Percentiles rank a stretch among this genome's conserved stretches.
phyloP scores from a whole-genome alignment of 1,140 invertebrate species.

The Aphaenogaster rudis region DNA sequence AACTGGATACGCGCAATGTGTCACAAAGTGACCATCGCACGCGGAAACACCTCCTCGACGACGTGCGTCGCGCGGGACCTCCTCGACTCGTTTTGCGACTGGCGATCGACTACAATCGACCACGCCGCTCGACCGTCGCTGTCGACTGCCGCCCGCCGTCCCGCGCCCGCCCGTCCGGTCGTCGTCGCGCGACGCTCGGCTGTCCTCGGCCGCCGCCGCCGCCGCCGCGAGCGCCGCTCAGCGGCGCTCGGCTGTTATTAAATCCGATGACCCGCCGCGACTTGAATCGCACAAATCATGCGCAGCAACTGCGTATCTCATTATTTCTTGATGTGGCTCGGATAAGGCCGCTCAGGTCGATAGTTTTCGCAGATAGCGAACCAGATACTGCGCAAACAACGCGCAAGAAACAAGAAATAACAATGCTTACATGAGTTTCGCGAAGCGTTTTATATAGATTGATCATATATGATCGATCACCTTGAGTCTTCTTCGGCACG shows the following conservation, averaged over 20 bases:
- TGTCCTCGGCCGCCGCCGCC: not conserved
- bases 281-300: not conserved
- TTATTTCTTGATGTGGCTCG: too few relatives aligned
- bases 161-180: not conserved
- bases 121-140: too few relatives aligned
- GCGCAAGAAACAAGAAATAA: not conserved
- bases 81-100: too few relatives aligned
- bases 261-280: not conserved
- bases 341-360: not conserved
- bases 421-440: too few relatives aligned
- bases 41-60: too few relatives aligned
- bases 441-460: not conserved
- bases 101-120: not conserved
- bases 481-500: slow-evolving; percentile 1
- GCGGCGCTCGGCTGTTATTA: not conserved
- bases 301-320: not conserved
- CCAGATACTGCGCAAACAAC: not conserved
- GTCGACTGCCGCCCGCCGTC: not conserved
- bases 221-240: not conserved
- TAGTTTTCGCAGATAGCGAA: not conserved
- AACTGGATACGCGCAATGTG: not conserved
- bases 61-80: not conserved
- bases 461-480: not conserved
- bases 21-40: not conserved
- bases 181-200: not conserved